phyloP scores from a whole-genome alignment of 2,113 vertebrate species.

The Planiliza haematocheilus region DNA sequence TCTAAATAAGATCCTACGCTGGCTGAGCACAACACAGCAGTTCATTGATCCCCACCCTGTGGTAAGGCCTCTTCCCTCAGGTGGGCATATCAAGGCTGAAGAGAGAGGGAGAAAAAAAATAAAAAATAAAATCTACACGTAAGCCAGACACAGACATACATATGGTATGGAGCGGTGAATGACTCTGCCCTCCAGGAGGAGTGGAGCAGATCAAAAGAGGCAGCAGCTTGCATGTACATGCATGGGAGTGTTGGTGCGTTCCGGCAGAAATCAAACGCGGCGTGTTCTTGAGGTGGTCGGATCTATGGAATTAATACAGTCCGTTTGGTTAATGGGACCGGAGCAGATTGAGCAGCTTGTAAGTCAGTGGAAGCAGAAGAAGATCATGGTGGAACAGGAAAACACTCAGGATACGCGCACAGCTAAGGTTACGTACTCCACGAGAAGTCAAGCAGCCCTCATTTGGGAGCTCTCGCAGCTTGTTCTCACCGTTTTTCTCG shows the following conservation, averaged over 20 bases:
- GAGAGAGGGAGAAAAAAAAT: conserved; percentile 48
- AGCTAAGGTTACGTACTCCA: neutral
- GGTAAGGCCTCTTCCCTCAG: conserved; percentile 65
- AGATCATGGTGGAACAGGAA: conserved; percentile 35
- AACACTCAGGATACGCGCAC: conserved; percentile 48
- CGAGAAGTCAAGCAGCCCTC: too few species aligned
- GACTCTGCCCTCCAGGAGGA: conserved; percentile 56
- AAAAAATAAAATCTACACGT: conserved; percentile 20
- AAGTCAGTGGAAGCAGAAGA: conserved; percentile 13
- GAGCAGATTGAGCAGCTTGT: conserved; percentile 56
- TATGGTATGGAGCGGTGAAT: conserved; percentile 26
- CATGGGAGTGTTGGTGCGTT: conserved; percentile 16
- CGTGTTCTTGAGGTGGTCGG: conserved; percentile 34
- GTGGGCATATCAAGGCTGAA: conserved; percentile 69
- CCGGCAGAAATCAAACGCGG: conserved; percentile 46
- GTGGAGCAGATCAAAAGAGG: conserved; percentile 37
- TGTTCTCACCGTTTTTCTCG: too few species aligned
- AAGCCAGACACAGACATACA: conserved; percentile 24
- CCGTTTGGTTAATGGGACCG: conserved; percentile 49
- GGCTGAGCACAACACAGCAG: conserved; percentile 71
- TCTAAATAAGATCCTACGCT: conserved; percentile 73
- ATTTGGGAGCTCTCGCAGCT: too few species aligned
- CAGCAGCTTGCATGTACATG: conserved; percentile 35
- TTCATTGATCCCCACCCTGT: conserved; percentile 74
- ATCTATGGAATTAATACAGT: conserved; percentile 52